A percentile compares a stretch with the other conserved stretches of the same genome.
Evolutionary conservation across 2,113 vertebrate genomes (phyloP).

Genomic region (Myotis davidii): DNA sequence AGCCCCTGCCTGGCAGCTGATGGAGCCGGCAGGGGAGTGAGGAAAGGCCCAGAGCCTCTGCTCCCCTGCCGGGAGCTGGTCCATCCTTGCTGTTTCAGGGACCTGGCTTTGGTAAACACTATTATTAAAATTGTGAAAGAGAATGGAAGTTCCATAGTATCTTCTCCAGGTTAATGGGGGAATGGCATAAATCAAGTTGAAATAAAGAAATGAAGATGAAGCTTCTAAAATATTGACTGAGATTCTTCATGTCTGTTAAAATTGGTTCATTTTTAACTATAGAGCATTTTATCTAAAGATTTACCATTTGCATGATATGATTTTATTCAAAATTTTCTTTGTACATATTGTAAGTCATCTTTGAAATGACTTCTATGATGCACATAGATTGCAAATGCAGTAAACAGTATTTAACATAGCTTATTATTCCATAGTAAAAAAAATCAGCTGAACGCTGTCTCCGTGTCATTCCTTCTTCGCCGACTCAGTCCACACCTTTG

Average conservation of each 20-base stretch:
- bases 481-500: no score
- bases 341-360: background rate
- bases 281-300: background rate
- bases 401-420: background rate
- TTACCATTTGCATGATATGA: background rate
- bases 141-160: background rate
- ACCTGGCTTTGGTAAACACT: background rate
- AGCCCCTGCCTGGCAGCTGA: background rate
- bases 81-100: no score
- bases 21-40: background rate
- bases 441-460: no score
- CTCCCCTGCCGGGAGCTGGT: no score
- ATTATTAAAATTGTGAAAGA: background rate
- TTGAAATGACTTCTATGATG: background rate
- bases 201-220: background rate
- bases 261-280: background rate
- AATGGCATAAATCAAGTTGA: background rate
- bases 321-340: background rate
- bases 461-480: no score
- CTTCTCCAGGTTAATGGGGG: background rate
- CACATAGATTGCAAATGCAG: background rate
- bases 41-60: background rate
- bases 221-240: background rate
- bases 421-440: background rate
- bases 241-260: background rate